A percentile compares a stretch with the other conserved stretches of the same genome.
Conservation (phyloP, 2,888 invertebrate genomes). For the Eupithecia tripunctaria region DNA sequence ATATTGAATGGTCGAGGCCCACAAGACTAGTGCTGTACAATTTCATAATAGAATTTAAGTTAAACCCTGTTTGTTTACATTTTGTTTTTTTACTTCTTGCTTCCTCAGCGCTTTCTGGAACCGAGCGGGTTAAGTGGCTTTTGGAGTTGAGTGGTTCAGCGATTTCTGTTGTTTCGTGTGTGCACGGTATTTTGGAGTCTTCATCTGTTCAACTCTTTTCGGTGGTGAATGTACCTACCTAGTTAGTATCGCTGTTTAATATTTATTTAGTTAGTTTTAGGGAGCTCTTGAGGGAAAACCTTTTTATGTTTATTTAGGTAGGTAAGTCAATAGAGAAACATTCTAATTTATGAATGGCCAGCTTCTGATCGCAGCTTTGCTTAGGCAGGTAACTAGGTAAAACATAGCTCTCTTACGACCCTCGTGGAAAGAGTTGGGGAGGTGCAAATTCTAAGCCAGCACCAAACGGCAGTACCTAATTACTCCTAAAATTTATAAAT, state of each 20-base stretch:
- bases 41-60: too few species aligned
- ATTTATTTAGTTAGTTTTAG: neutral
- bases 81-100: neutral
- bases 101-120: neutral
- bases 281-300: neutral
- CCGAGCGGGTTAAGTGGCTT: neutral
- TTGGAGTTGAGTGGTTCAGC: neutral
- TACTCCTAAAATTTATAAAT: too few species aligned
- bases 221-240: neutral
- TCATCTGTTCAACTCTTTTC: neutral
- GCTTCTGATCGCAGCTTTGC: neutral
- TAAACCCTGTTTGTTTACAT: neutral
- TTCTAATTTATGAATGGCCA: neutral
- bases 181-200: neutral
- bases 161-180: neutral
- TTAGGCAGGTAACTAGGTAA: neutral
- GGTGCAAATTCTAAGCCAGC: too few species aligned
- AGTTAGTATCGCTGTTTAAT: neutral
- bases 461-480: too few species aligned
- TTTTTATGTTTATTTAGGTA: constrained; percentile 1
- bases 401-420: neutral
- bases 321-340: neutral
- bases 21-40: too few species aligned
- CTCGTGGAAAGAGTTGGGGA: too few species aligned
- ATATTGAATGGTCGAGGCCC: too few species aligned